Evolutionary conservation across 1,140 invertebrate genomes (phyloP).

Genomic region (Micrasema longulum): DNA sequence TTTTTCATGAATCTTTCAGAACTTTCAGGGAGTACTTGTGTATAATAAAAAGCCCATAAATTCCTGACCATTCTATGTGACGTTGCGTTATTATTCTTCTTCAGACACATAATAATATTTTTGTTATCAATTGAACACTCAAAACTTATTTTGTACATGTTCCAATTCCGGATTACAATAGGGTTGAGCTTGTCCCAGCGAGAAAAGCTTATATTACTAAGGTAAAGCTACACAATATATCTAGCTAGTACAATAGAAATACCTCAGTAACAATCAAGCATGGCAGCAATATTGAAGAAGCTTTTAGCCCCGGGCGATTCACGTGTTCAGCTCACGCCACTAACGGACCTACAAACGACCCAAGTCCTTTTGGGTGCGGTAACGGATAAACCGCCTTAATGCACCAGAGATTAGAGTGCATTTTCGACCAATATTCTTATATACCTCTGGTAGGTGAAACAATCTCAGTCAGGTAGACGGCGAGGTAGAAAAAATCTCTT

Average conservation of each 20-base stretch:
- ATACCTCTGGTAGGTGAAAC: background rate
- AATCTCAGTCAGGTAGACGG: constrained; percentile 45
- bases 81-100: too few relatives aligned
- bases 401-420: background rate
- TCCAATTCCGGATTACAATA: constrained; percentile 21
- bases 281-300: constrained; percentile 40
- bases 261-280: constrained; percentile 28
- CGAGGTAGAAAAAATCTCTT: constrained; percentile 14
- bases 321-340: constrained; percentile 50
- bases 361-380: background rate
- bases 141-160: constrained; percentile 9
- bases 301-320: constrained; percentile 52
- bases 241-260: constrained; percentile 25
- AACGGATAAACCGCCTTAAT: background rate
- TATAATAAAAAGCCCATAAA: too few relatives aligned
- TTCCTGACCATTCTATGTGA: too few relatives aligned
- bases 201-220: constrained; percentile 37
- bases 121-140: constrained; percentile 20
- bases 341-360: background rate
- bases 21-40: too few relatives aligned
- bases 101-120: too few relatives aligned
- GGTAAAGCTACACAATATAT: too few relatives aligned
- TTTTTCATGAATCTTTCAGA: too few relatives aligned
- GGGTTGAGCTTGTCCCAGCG: constrained; percentile 18
- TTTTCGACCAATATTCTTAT: constrained; percentile 11